phyloP scores from a whole-genome alignment of 2,113 vertebrate genomes.

The Miniopterus natalensis region DNA sequence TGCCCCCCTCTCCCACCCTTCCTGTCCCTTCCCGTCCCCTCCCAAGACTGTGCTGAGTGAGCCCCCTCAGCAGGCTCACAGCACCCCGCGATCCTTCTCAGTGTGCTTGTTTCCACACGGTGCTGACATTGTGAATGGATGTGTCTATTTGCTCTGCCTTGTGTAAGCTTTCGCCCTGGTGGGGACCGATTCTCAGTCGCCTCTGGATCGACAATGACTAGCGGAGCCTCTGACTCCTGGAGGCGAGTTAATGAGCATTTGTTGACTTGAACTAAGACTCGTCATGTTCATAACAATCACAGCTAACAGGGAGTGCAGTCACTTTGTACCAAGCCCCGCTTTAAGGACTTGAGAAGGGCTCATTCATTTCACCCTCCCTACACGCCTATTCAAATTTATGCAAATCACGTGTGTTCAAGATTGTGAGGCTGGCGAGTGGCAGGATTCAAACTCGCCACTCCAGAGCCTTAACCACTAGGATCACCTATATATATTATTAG shows the following conservation, averaged over 20 bases:
- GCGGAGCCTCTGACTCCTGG: neutral
- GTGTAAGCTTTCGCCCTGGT: neutral
- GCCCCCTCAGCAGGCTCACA: neutral
- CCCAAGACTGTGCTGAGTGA: neutral
- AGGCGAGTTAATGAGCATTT: conserved; percentile 32
- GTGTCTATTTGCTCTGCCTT: neutral
- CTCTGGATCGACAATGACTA: neutral
- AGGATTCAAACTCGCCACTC: neutral
- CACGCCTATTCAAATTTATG: neutral
- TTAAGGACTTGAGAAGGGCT: neutral
- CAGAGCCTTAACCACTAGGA: neutral
- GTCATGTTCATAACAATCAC: conserved; percentile 6
- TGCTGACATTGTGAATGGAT: neutral
- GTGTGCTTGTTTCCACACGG: neutral
- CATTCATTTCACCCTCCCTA: neutral
- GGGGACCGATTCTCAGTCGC: neutral
- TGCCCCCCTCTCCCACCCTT: neutral
- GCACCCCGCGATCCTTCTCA: neutral
- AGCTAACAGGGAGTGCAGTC: neutral
- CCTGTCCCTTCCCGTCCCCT: neutral
- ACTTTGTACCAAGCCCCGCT: neutral
- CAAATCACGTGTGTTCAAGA: neutral
- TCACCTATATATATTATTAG: neutral
- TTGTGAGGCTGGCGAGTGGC: conserved; percentile 14
- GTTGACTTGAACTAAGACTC: conserved; percentile 48